Evolutionary conservation across 2,888 invertebrate genomes (phyloP).

Genomic region (Hydriomena furcata): DNA sequence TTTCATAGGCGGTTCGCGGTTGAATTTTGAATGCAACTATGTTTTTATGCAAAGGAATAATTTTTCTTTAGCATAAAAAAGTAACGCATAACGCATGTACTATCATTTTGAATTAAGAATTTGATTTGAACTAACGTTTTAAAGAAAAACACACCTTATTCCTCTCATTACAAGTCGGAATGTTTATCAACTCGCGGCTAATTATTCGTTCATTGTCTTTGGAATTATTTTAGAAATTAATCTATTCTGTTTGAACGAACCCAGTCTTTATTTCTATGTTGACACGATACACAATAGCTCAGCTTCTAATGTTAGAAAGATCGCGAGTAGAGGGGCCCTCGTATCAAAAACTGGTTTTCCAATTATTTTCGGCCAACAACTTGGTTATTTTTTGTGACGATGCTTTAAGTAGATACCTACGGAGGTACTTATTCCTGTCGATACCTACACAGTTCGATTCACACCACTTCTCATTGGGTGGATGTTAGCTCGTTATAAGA

Average conservation of each 20-base stretch:
- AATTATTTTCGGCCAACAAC: slow-evolving; percentile 27
- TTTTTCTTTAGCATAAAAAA: too few species aligned
- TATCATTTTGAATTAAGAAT: slow-evolving; percentile 18
- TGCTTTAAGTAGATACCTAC: too few species aligned
- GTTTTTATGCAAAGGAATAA: neutral
- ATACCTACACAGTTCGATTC: slow-evolving; percentile 2
- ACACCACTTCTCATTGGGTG: neutral
- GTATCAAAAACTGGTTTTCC: slow-evolving; percentile 29
- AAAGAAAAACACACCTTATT: slow-evolving; percentile 16
- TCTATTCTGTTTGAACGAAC: neutral
- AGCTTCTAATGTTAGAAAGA: neutral
- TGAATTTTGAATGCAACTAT: slow-evolving; percentile 19
- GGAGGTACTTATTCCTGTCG: neutral
- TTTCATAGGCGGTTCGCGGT: slow-evolving; percentile 13
- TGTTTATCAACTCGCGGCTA: slow-evolving; percentile 11
- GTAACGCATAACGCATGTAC: too few species aligned
- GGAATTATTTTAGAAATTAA: slow-evolving; percentile 30
- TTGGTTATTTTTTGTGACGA: slow-evolving; percentile 8
- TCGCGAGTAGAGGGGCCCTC: neutral
- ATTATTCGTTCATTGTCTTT: slow-evolving; percentile 20
- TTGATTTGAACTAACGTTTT: neutral
- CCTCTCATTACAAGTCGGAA: neutral
- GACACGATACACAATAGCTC: slow-evolving; percentile 3
- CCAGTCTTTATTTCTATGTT: neutral
- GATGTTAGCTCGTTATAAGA: neutral